phyloP scores from a whole-genome alignment of 2,113 vertebrate genomes.

The Pachycephala philippinensis region DNA sequence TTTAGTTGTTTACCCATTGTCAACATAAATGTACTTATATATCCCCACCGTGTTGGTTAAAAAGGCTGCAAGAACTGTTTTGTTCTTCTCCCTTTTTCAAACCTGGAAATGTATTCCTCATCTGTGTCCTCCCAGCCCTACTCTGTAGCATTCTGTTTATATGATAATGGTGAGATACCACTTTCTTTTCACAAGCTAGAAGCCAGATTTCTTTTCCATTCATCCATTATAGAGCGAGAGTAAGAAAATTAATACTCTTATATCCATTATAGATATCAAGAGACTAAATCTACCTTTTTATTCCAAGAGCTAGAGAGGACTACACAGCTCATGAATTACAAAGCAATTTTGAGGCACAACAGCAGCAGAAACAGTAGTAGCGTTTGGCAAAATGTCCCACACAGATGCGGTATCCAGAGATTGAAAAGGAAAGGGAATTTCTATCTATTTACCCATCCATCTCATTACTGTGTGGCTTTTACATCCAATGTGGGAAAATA shows the following conservation, averaged over 20 bases:
- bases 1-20: background rate
- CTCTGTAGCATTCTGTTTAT: background rate
- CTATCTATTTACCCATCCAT: conserved; percentile 29
- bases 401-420: conserved; percentile 12
- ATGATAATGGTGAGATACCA: background rate
- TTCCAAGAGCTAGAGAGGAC: conserved; percentile 33
- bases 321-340: conserved; percentile 46
- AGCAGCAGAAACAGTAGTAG: background rate
- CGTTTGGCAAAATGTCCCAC: background rate
- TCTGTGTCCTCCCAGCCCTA: background rate
- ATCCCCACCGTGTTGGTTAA: background rate
- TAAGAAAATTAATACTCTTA: conserved; percentile 6
- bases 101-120: background rate
- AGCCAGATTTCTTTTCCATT: conserved; percentile 5
- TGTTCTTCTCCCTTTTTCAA: background rate
- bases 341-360: conserved; percentile 45
- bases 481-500: conserved; percentile 23
- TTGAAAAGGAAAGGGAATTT: conserved; percentile 15
- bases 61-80: background rate
- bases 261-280: conserved; percentile 26
- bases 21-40: background rate
- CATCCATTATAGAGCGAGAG: background rate
- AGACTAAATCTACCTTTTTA: conserved; percentile 39
- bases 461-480: background rate
- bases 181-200: background rate